Conservation (phyloP, 2,888 invertebrate genomes). For the Anthrax anthrax region DNA sequence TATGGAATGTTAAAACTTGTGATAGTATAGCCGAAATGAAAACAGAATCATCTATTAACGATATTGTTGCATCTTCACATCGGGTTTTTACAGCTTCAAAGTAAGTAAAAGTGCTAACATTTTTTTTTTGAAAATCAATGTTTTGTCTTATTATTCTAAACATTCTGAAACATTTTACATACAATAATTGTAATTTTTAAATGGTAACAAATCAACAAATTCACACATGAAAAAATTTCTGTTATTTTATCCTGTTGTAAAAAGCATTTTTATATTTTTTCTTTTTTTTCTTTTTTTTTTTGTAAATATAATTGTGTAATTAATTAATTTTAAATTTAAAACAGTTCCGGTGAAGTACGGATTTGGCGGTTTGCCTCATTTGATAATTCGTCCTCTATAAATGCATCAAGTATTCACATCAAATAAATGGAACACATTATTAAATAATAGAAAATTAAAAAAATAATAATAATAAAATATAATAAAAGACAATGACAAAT, state of each 20-base stretch:
- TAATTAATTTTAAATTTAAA: background rate
- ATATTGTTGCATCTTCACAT: constrained; percentile 47
- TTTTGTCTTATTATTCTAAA: background rate
- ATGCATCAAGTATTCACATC: constrained; percentile 10
- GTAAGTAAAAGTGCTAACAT: constrained; percentile 38
- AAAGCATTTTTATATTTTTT: background rate
- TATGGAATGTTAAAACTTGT: constrained; percentile 60
- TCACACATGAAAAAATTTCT: too few species aligned
- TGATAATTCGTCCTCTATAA: constrained; percentile 17
- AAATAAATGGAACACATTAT: constrained; percentile 13
- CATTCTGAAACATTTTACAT: background rate
- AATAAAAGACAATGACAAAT: too few species aligned
- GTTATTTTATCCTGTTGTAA: background rate
- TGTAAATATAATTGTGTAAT: background rate
- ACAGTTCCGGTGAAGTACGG: constrained; percentile 20
- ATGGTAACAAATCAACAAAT: background rate
- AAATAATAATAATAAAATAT: too few species aligned
- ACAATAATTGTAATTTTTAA: too few species aligned
- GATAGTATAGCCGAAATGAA: constrained; percentile 48
- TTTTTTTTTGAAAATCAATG: too few species aligned
- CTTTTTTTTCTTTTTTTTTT: background rate
- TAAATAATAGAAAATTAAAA: too few species aligned
- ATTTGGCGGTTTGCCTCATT: constrained; percentile 22
- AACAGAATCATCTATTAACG: constrained; percentile 54
- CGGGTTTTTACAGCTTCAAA: constrained; percentile 70